phyloP scores from a whole-genome alignment of 2,888 invertebrate genomes.

The Andrena dorsata region DNA sequence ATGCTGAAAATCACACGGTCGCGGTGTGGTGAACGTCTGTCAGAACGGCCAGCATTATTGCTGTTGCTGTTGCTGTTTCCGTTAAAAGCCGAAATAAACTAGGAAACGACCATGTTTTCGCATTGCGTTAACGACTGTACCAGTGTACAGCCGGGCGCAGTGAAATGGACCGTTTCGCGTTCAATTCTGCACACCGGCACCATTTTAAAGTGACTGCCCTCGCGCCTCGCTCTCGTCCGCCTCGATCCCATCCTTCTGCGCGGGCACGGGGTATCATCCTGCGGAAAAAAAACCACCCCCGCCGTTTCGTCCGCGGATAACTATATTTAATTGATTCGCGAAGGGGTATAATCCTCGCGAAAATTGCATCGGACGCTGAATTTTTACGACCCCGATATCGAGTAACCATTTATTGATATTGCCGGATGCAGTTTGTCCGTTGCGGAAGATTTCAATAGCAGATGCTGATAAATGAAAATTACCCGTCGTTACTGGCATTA shows the following conservation, averaged over 20 bases:
- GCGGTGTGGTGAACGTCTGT: slow-evolving; percentile 33
- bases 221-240: slow-evolving; percentile 30
- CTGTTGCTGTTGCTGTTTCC: slow-evolving; percentile 56
- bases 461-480: slow-evolving; percentile 21
- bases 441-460: slow-evolving; percentile 3
- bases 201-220: slow-evolving; percentile 65
- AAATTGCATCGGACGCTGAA: slow-evolving; percentile 9
- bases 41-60: slow-evolving; percentile 46
- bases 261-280: not conserved
- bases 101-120: slow-evolving; percentile 60
- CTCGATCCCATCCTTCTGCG: not conserved
- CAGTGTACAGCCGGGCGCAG: slow-evolving; percentile 25
- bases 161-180: slow-evolving; percentile 69
- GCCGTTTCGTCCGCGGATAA: not conserved
- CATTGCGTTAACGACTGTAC: slow-evolving; percentile 65
- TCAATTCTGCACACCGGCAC: slow-evolving; percentile 25
- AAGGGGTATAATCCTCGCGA: not conserved
- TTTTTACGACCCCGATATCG: slow-evolving; percentile 25
- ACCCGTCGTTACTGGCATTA: not conserved
- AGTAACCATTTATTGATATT: slow-evolving; percentile 26
- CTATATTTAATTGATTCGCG: slow-evolving; percentile 26
- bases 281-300: not conserved
- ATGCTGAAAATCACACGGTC: slow-evolving; percentile 62
- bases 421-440: not conserved
- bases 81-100: slow-evolving; percentile 71